phyloP scores from a whole-genome alignment of 2,113 vertebrate species.

The Sinocyclocheilus anshuiensis region DNA sequence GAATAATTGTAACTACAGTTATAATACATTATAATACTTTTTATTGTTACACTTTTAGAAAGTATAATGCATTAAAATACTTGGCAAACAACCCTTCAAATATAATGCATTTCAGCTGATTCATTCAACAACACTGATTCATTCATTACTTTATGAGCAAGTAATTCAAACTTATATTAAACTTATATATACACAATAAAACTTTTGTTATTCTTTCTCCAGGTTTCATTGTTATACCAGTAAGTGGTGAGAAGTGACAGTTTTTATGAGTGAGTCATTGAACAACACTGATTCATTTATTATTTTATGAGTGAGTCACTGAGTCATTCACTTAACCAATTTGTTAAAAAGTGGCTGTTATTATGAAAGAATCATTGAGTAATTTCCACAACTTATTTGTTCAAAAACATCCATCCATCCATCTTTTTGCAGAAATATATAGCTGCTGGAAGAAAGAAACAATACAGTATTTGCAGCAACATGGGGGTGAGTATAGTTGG shows the following conservation, averaged over 20 bases:
- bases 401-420: background rate
- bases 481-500: background rate
- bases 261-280: background rate
- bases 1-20: no score
- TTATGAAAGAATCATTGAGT: background rate
- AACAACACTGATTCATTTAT: background rate
- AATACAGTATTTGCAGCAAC: background rate
- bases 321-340: background rate
- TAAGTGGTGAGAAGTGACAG: background rate
- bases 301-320: background rate
- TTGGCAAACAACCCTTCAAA: no score
- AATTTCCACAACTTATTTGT: background rate
- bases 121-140: no score
- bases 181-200: background rate
- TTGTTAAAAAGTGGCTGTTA: background rate
- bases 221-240: background rate
- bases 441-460: background rate
- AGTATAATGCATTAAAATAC: background rate
- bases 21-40: no score
- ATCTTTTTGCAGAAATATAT: no score
- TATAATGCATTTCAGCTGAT: no score
- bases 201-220: background rate
- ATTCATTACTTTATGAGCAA: no score
- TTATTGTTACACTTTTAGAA: background rate
- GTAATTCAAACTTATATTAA: no score